phyloP scores from a whole-genome alignment of 2,888 invertebrate species.

The Scaptodrosophila latifasciaeformis region DNA sequence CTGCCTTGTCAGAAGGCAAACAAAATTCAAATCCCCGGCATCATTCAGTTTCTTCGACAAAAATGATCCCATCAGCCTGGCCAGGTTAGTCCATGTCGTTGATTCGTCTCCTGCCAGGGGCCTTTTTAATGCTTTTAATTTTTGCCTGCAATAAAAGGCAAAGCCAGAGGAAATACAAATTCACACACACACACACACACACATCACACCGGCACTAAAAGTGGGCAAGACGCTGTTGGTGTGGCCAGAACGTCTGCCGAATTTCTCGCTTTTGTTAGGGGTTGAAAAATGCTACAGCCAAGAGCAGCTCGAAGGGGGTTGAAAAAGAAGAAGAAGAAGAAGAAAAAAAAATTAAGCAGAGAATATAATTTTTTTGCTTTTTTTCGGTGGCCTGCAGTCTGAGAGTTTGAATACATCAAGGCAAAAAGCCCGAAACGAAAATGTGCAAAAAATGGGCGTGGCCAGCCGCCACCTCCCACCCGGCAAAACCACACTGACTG shows the following conservation, averaged over 20 bases:
- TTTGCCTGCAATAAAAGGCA: conserved; percentile 43
- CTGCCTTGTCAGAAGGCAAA: conserved; percentile 62
- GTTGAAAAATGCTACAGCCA: conserved; percentile 35
- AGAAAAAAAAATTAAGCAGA: no score
- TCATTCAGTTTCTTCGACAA: background rate
- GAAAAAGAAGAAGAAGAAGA: no score
- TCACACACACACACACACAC: background rate
- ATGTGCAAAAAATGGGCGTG: conserved; percentile 69
- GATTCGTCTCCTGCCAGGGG: no score
- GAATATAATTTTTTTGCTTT: no score
- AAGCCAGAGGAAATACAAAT: conserved; percentile 19
- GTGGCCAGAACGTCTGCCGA: conserved; percentile 1
- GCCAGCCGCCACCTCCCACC: conserved; percentile 43
- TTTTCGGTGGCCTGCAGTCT: conserved; percentile 3
- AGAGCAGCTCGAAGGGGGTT: background rate
- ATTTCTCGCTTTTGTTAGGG: conserved; percentile 36
- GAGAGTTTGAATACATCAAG: conserved; percentile 49
- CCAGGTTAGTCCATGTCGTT: no score
- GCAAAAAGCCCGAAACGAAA: conserved; percentile 39
- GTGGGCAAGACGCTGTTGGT: conserved; percentile 31
- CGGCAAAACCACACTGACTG: no score
- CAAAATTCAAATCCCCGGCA: no score
- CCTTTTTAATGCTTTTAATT: conserved; percentile 67
- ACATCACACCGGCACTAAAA: conserved; percentile 18
- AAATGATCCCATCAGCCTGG: background rate